These are phyloP conservation scores for Allacma fusca DNA, from an alignment of 2,888 invertebrate genomes.

Conservation along the genomic window DNA sequence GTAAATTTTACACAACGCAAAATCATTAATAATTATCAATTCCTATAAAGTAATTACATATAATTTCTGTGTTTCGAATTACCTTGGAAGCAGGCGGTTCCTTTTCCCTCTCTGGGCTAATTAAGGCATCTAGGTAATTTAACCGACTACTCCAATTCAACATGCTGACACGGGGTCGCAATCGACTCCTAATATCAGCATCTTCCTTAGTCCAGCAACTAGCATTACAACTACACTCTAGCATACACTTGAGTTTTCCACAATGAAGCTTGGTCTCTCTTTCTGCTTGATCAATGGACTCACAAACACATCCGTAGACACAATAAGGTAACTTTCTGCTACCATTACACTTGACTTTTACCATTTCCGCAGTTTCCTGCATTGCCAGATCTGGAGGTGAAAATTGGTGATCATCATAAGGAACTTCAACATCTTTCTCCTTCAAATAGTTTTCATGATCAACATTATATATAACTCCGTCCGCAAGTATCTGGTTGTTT, in stretches of 20 bases:
- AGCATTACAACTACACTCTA: slow-evolving; percentile 55
- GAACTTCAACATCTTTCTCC: slow-evolving; percentile 54
- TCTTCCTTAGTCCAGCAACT: slow-evolving; percentile 44
- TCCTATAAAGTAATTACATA: too few relatives aligned
- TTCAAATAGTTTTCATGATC: slow-evolving; percentile 54
- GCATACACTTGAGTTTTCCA: slow-evolving; percentile 56
- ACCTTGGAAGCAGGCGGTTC: slow-evolving; percentile 17
- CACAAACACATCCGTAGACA: slow-evolving; percentile 55
- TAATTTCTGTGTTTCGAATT: slow-evolving; percentile 15
- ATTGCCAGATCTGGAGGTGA: background rate
- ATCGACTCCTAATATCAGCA: slow-evolving; percentile 55
- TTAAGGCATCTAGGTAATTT: slow-evolving; percentile 41
- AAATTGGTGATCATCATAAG: slow-evolving; percentile 48
- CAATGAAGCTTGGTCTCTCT: slow-evolving; percentile 46
- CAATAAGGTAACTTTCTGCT: slow-evolving; percentile 45
- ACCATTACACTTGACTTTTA: background rate
- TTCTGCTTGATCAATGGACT: slow-evolving; percentile 42
- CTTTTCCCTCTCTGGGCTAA: slow-evolving; percentile 27
- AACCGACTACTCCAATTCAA: slow-evolving; percentile 54
- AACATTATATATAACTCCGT: slow-evolving; percentile 35
- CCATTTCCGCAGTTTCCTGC: background rate
- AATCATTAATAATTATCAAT: too few relatives aligned
- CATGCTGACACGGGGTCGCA: slow-evolving; percentile 57
- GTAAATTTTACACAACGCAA: too few relatives aligned
- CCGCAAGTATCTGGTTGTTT: slow-evolving; percentile 24